These are phyloP conservation scores for Drosophila dunni DNA, from an alignment of 1,140 invertebrate genomes.

Conservation along the genomic window DNA sequence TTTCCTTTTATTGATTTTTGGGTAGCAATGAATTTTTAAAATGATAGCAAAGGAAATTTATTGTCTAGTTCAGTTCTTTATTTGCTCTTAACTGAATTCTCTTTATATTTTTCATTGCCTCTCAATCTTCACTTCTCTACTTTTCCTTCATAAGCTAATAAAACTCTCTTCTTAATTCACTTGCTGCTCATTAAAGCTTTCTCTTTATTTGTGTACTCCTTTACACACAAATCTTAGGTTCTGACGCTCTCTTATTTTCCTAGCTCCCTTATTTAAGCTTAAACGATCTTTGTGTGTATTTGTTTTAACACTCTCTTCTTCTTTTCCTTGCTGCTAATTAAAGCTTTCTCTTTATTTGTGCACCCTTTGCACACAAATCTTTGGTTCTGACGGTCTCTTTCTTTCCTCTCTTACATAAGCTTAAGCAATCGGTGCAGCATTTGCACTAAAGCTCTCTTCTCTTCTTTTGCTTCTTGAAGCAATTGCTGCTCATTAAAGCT, in stretches of 20 bases:
- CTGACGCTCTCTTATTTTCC: too few species aligned
- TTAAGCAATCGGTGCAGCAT: background rate
- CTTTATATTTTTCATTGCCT: background rate
- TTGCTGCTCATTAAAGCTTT: background rate
- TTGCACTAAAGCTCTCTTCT: background rate
- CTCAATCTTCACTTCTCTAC: background rate
- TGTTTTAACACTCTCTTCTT: background rate
- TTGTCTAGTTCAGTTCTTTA: too few species aligned
- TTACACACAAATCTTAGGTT: too few species aligned
- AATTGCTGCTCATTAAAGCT: background rate
- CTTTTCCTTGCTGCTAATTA: background rate
- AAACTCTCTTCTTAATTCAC: too few species aligned
- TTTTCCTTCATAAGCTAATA: too few species aligned
- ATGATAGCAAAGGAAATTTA: too few species aligned
- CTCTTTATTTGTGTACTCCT: background rate
- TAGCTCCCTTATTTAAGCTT: too few species aligned
- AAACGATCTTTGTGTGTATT: background rate
- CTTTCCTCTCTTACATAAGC: too few species aligned
- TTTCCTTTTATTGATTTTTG: background rate
- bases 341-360: background rate
- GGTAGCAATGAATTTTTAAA: too few species aligned
- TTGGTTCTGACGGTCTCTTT: too few species aligned
- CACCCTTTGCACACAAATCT: too few species aligned
- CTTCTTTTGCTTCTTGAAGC: background rate
- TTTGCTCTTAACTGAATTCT: too few species aligned